Conservation (phyloP, 2,797 vertebrate genomes). For the Thalassophryne amazonica region DNA sequence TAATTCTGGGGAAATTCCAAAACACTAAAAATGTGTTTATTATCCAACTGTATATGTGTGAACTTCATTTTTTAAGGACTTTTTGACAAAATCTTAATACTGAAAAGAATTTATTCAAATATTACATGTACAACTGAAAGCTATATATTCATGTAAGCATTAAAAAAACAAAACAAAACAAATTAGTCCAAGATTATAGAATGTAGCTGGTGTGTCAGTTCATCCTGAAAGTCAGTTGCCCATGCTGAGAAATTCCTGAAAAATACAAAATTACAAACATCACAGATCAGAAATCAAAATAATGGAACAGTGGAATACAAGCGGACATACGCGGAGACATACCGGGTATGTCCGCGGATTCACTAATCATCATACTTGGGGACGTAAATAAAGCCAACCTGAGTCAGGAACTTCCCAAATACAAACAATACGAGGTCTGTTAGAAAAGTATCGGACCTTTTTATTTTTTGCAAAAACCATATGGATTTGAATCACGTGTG, state of each 20-base stretch:
- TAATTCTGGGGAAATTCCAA: no score
- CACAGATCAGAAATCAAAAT: not conserved
- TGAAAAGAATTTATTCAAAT: constrained; percentile 26
- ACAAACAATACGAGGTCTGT: no score
- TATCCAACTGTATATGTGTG: not conserved
- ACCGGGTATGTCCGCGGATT: no score
- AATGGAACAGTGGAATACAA: not conserved
- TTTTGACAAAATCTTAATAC: not conserved
- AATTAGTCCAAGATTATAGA: constrained; percentile 6
- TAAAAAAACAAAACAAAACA: constrained; percentile 14
- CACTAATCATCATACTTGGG: no score
- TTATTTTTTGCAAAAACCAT: no score
- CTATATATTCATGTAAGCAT: constrained; percentile 40
- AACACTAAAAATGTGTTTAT: not conserved
- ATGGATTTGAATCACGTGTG: no score
- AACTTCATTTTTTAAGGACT: not conserved
- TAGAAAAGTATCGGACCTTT: no score
- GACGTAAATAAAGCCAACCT: no score
- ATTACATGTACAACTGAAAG: constrained; percentile 6
- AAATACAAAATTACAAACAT: constrained; percentile 7
- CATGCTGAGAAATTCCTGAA: constrained; percentile 57
- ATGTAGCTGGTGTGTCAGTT: constrained; percentile 3
- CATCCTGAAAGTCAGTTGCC: constrained; percentile 38
- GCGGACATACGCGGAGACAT: not conserved
- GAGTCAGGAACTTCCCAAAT: no score